Percentiles rank a stretch among this genome's conserved stretches.
These are phyloP conservation scores for Vombatus ursinus DNA, from an alignment of 2,113 vertebrate genomes.

Conservation along the genomic window DNA sequence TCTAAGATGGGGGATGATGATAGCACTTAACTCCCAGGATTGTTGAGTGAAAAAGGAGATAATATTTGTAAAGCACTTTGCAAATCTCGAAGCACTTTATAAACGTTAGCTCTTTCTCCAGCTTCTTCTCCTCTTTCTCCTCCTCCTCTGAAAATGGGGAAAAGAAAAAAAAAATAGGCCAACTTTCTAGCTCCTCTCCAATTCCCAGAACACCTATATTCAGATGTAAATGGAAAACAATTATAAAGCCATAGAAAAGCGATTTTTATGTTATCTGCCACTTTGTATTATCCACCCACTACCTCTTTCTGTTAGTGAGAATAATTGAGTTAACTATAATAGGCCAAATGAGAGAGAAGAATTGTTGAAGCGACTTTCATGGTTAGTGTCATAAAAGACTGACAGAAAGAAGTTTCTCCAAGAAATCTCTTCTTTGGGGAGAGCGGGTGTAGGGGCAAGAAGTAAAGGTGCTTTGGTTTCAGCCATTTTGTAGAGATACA, in stretches of 20 bases:
- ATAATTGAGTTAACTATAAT: background rate
- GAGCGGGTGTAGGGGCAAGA: background rate
- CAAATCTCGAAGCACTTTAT: background rate
- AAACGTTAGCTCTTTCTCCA: background rate
- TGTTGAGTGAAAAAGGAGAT: background rate
- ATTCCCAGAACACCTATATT: conserved; percentile 28
- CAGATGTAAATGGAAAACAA: background rate
- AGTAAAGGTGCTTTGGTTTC: conserved; percentile 52
- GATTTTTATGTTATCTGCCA: conserved; percentile 5
- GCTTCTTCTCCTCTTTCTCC: no score
- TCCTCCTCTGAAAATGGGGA: background rate
- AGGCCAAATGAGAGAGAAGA: background rate
- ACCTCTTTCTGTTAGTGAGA: conserved; percentile 3
- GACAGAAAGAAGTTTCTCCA: conserved; percentile 26
- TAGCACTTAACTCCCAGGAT: background rate
- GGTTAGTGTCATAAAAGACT: conserved; percentile 30
- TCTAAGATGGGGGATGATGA: background rate
- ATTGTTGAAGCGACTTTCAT: background rate
- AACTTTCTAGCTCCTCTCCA: background rate
- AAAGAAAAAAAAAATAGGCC: background rate
- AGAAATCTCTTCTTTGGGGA: conserved; percentile 22
- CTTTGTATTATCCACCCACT: background rate
- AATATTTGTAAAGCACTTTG: background rate
- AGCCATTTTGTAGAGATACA: conserved; percentile 44
- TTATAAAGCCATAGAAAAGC: background rate